Base-by-base conservation (phyloP, 1,140 invertebrate species). In the Heliconius himera region DNA sequence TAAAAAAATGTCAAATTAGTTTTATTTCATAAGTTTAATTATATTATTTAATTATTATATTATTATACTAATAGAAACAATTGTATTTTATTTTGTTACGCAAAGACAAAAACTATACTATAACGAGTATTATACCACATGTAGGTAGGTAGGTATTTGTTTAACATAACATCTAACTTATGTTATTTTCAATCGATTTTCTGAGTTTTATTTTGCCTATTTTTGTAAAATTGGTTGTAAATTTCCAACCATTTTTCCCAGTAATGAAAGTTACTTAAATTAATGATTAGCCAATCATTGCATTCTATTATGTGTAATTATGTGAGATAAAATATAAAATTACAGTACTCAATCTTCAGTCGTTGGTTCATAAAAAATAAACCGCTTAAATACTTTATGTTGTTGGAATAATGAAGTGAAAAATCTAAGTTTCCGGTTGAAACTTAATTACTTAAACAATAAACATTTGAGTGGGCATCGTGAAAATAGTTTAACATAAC, bases 251-350 rank as follows among this genome's bases (percentile, higher is more conserved):
- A 6, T 6, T 16, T 66, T 26, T 16, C 60, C 13, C 9, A 11
- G 54, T 60, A 60, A 3, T 60, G 11, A 56, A 9, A n/a, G 13
- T 66, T 66, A 66, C 11, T 26, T 66, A 22, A 66, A 66, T 66
- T 66, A 26, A 66, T 11, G 1, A 8, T 56, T 22, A 16, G 54
- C n/a, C n/a, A 56, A 26, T n/a, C 9, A 11, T 26, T 8, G 1
- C 60, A 22, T 66, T 66, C 60, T 29, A 72, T 38, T 72, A 33
- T 72, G 20, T 72, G 33, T 41, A 72, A 72, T 38, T 72, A 72
- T 38, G 3, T 38, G 22, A 41, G 18, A 72, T 72, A 72, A 72
- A 72, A 20, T 22, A 5, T 38, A 72, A 38, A 72, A 72, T 36
- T 36, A 72, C 36, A 26, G 3, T 38, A 36, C 33, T 71, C 33